Base-by-base conservation (phyloP, 2,888 invertebrate species). In the Ophion costatus region DNA sequence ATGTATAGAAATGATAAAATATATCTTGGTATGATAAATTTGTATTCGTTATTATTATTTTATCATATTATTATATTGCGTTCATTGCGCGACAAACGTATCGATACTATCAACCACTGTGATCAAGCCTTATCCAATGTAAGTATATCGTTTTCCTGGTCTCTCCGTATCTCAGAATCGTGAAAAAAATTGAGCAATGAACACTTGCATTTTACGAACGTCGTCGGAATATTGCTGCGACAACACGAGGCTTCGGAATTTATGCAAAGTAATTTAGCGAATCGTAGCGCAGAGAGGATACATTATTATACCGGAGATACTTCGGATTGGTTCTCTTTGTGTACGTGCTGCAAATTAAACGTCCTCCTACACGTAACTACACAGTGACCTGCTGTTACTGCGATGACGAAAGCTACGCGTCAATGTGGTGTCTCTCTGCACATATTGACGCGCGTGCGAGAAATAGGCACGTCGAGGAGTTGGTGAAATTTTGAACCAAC, bases 311-410 rank as follows among this genome's bases (percentile, higher is more conserved):
- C 76, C 76, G 78, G 64, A 64, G 74, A 81, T 70, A 81, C 29
- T 69, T 22, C 69, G 78, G 69, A 78, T 78, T 84, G 63, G 78
- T 63, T 78, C 78, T 75, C 81, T 84, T 78, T 81, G 84, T 81
- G 57, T 81, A 84, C 77, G 73, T 63, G 67, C 73, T 67, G 67
- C 64, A 84, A 84, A 84, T 84, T 81, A 84, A 84, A 24, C 84
- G 81, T 64, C 73, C 76, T 56, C 59, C 73, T 71, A 77, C 73
- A 61, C 63, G 69, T 66, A 78, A 70, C 70, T 74, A 69, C 57
- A 70, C 11, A 45, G 69, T 22, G 74, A 45, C 63, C 66, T 56
- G 78, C 42, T 81, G 76, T 78, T 61, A 78, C 51, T 69, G 45
- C 69, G 77, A 61, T 74, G 51, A 78, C 77, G 83, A 80, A 57